Base-by-base conservation (phyloP, 2,113 vertebrate species). In the Scomber colias region DNA sequence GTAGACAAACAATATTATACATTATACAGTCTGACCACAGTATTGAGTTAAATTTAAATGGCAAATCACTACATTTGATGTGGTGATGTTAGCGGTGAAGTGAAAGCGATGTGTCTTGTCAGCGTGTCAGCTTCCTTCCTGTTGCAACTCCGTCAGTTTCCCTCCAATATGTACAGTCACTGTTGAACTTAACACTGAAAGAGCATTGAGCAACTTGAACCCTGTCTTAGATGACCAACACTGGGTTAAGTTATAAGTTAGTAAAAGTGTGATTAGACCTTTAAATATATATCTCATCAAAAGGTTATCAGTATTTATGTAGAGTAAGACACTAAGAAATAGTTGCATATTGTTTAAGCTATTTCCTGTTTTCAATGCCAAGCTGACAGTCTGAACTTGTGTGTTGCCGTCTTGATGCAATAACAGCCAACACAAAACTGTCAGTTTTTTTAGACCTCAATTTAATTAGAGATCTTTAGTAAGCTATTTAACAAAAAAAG, bases 121-220 rank as follows among this genome's bases (percentile, higher is more conserved):
- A 60, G 64, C 48, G 6, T 4, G 49, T 48, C 57, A 63, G 80
- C 80, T 83, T 75, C 73, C 90, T 92, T 92, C 89, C 90, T 85
- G 75, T 82, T 62, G n/a, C 53, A 62, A 21, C 30, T 15, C 3
- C 35, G 3, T 45, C 54, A 63, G 49, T 65, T 72, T 76, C 55
- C 16, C 69, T 69, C 19, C 53, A 69, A 31, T 16, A 24, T 46
- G 35, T 15, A 45, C 48, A 30, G 10, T 1, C 61, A 21, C 2
- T 62, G 45, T 21, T 66, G 64, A 15, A 44, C 7, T 21, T 11
- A 55, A 53, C 17, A 45, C 19, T 40, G 10, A 27, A 50, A 31
- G 55, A 64, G 27, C 48, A 44, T 16, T 35, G 24, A 83, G 54
- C 10, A 65, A 64, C 51, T 45, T 51, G 19, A 40, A 6, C 45